Conservation (phyloP, 1,140 invertebrate genomes). For the Thalassaphorura encarpata region DNA sequence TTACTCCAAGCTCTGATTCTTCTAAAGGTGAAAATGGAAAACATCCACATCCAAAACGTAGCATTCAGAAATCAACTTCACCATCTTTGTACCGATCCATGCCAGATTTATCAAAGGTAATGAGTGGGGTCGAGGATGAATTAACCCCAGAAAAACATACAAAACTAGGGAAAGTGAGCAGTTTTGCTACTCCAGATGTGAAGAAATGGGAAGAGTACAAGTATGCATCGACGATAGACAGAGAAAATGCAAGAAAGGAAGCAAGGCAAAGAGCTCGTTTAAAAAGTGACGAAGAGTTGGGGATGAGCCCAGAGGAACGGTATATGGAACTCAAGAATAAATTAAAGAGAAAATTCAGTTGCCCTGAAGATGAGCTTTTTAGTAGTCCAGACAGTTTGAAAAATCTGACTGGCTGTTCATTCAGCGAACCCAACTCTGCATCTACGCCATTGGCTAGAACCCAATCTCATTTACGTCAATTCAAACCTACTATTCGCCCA, state of each 20-base stretch:
- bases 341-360: slow-evolving; percentile 41
- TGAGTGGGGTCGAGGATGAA: background rate
- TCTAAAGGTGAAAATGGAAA: too few relatives aligned
- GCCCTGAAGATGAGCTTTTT: slow-evolving; percentile 36
- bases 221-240: slow-evolving; percentile 40
- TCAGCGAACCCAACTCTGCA: background rate
- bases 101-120: slow-evolving; percentile 30
- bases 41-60: too few relatives aligned
- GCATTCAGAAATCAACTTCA: too few relatives aligned
- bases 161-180: slow-evolving; percentile 7
- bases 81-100: slow-evolving; percentile 31
- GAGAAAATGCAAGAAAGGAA: slow-evolving; percentile 48
- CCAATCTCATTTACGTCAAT: background rate
- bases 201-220: slow-evolving; percentile 16
- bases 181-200: slow-evolving; percentile 4
- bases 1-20: slow-evolving; percentile 4
- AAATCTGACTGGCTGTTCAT: background rate
- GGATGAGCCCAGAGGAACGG: slow-evolving; percentile 59
- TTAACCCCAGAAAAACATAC: too few relatives aligned
- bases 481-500: background rate
- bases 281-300: slow-evolving; percentile 59
- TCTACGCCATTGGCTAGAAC: background rate
- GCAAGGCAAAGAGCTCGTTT: slow-evolving; percentile 55
- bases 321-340: slow-evolving; percentile 47
- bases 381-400: too few relatives aligned